Evolutionary conservation across 2,113 vertebrate species (phyloP).

Genomic region (Lynx canadensis): DNA sequence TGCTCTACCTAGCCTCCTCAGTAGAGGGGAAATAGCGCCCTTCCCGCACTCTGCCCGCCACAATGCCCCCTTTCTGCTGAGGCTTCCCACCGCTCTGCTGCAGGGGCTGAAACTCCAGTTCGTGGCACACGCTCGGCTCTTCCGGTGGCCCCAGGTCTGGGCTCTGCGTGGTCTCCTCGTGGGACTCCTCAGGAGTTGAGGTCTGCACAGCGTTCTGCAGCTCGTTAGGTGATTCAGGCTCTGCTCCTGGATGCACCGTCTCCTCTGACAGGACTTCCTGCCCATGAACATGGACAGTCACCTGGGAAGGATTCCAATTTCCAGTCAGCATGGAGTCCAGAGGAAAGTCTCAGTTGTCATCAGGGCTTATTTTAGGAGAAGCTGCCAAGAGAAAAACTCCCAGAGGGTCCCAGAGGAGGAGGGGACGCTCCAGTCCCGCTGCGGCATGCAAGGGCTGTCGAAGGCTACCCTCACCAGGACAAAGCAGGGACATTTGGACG

Average conservation of each 20-base stretch:
- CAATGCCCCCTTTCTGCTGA: neutral
- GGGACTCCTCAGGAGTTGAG: constrained; percentile 30
- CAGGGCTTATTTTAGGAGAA: constrained; percentile 39
- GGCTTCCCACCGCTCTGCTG: constrained; percentile 73
- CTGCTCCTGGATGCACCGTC: constrained; percentile 51
- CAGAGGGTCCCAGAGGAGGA: neutral
- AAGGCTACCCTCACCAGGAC: neutral
- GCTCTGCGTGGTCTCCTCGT: constrained; percentile 48
- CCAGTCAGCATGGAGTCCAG: constrained; percentile 73
- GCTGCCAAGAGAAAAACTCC: constrained; percentile 32
- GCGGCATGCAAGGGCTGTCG: neutral
- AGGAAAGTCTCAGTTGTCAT: constrained; percentile 47
- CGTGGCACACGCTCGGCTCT: constrained; percentile 32
- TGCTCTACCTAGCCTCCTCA: neutral
- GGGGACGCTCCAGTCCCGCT: neutral
- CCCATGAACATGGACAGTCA: constrained; percentile 80
- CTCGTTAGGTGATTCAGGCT: constrained; percentile 53
- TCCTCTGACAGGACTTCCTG: constrained; percentile 81
- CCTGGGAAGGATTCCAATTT: constrained; percentile 80
- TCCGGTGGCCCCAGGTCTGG: neutral
- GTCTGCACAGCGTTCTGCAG: constrained; percentile 50
- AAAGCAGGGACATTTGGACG: neutral
- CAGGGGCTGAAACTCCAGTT: constrained; percentile 55
- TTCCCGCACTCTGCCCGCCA: neutral
- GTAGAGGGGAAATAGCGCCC: neutral